phyloP scores from a whole-genome alignment of 1,140 invertebrate genomes.

The Drosophila truncata region DNA sequence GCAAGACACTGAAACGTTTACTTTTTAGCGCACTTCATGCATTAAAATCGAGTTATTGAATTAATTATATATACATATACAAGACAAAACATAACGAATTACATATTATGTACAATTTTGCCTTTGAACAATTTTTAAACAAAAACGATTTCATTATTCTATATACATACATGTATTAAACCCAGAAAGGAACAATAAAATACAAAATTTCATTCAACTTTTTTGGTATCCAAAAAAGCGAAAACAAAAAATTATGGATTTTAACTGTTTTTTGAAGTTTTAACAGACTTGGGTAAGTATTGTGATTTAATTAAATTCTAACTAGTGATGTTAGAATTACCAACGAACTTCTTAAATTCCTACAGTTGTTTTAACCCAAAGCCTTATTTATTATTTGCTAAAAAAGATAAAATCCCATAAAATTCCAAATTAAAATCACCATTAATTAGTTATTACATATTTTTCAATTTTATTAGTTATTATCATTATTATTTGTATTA shows the following conservation, averaged over 20 bases:
- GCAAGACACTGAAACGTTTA: constrained; percentile 43
- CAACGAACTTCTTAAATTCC: no score
- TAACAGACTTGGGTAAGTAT: neutral
- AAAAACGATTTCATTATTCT: constrained; percentile 71
- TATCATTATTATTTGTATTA: constrained; percentile 76
- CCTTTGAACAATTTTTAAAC: constrained; percentile 73
- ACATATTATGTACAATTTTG: constrained; percentile 72
- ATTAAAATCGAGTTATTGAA: constrained; percentile 44
- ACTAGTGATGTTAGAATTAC: no score
- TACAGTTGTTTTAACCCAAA: no score
- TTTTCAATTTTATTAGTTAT: constrained; percentile 76
- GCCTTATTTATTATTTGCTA: no score
- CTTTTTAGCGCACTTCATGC: constrained; percentile 60
- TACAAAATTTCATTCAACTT: constrained; percentile 72
- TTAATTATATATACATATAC: constrained; percentile 54
- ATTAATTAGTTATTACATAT: constrained; percentile 65
- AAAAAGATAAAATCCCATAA: no score
- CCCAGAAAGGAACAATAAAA: constrained; percentile 73
- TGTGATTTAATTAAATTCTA: no score
- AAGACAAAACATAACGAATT: constrained; percentile 50
- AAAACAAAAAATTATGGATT: constrained; percentile 44
- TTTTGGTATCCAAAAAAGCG: constrained; percentile 78
- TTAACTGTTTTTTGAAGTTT: neutral
- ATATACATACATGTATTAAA: constrained; percentile 58
- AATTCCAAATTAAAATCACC: constrained; percentile 14